These are phyloP conservation scores for Carcharodon carcharias DNA, from an alignment of 2,797 vertebrate genomes.

Conservation along the genomic window DNA sequence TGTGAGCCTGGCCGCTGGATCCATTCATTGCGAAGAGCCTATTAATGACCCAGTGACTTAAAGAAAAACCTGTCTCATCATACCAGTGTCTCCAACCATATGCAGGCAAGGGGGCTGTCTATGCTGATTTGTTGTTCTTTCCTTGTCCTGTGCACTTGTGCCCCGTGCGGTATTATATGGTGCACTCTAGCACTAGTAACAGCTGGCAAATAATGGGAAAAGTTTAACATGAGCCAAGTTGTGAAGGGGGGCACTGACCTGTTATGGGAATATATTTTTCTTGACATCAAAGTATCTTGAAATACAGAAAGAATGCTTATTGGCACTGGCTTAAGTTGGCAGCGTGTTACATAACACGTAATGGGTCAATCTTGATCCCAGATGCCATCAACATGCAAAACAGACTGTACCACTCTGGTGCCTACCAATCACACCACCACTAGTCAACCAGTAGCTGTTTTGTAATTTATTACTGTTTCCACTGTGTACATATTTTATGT, in stretches of 20 bases:
- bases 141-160: background rate
- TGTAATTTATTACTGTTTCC: conserved; percentile 12
- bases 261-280: background rate
- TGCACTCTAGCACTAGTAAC: background rate
- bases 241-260: background rate
- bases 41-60: background rate
- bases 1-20: background rate
- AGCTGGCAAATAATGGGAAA: background rate
- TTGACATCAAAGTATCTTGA: conserved; percentile 17
- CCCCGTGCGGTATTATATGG: conserved; percentile 7
- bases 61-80: background rate
- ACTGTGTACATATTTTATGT: background rate
- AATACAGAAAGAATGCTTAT: background rate
- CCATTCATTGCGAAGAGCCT: background rate
- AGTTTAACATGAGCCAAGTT: background rate
- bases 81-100: background rate
- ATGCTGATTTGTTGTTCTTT: background rate
- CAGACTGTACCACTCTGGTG: background rate
- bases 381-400: background rate
- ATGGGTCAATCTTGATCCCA: background rate
- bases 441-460: background rate
- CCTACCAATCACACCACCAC: background rate
- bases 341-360: no score
- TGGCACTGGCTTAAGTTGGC: background rate
- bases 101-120: background rate